Percentiles rank a stretch among this genome's conserved stretches.
Conservation (phyloP, 2,888 invertebrate species). For the Morinoia aosen region DNA sequence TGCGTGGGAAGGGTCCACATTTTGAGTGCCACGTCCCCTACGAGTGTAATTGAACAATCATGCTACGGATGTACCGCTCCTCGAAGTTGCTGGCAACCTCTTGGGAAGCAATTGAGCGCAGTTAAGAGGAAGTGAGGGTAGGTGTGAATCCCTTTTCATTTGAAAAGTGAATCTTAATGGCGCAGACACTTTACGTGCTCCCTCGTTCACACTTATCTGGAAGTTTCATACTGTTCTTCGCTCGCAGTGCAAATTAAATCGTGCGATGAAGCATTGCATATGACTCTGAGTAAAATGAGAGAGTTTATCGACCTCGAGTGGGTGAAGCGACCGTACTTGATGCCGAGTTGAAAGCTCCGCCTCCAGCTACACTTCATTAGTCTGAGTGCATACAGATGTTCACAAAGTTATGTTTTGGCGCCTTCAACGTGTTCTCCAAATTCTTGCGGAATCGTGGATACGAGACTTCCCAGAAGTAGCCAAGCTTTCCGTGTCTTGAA, state of each 20-base stretch:
- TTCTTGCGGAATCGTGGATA: not conserved
- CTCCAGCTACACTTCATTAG: slow-evolving; percentile 25
- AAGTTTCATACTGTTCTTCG: not conserved
- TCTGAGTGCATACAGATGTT: slow-evolving; percentile 38
- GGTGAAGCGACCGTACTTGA: slow-evolving; percentile 1
- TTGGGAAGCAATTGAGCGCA: slow-evolving; percentile 19
- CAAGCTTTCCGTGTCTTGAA: slow-evolving; percentile 44
- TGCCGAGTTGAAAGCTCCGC: not conserved
- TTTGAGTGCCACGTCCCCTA: slow-evolving; percentile 22
- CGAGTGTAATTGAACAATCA: slow-evolving; percentile 50
- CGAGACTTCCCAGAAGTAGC: slow-evolving; percentile 21
- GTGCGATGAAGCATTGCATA: not conserved
- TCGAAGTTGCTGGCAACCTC: slow-evolving; percentile 9
- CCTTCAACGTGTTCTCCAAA: slow-evolving; percentile 26
- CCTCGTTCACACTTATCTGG: not conserved
- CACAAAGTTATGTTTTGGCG: slow-evolving; percentile 8
- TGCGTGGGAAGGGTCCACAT: slow-evolving; percentile 14
- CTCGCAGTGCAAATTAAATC: not conserved
- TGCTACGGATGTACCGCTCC: slow-evolving; percentile 20
- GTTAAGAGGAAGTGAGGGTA: not conserved
- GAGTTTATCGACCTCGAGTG: slow-evolving; percentile 34
- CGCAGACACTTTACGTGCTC: not conserved
- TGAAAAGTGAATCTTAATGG: not conserved
- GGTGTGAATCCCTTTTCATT: not conserved
- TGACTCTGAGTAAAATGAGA: not conserved